Evolutionary conservation across 2,888 invertebrate species (phyloP), one percentile per base, ranked within the genome.

Genomic region (Phrixothrix hirtus): DNA sequence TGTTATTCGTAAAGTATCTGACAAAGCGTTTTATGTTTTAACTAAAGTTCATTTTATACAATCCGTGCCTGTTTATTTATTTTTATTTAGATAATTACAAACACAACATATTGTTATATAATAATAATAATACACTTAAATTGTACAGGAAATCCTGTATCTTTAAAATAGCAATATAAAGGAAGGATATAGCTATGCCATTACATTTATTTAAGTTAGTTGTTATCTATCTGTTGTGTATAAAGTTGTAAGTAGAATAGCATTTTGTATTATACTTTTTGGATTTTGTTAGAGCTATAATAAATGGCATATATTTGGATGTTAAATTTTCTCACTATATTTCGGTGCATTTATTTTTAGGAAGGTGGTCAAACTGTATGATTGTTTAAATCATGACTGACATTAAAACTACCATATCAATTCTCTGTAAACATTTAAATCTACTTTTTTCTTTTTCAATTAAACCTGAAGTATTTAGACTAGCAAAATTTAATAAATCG

Each of bases 281-380:
- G 67, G 66, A 70, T 75, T 75, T 75, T 74, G 75, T 76, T 75
- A 74, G 74, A 72, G 74, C 74, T 75, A 71, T 72, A 76, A 76
- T 76, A 76, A 76, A 76, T 75, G 74, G 75, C 76, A 74, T 75
- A 76, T 76, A 75, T 76, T 76, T 76, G 74, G 73, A 76, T 75
- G 75, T 75, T 75, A 74, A 37, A 26, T 34, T 7, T 3, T 26
- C 12, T 31, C 11, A 5, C 21, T 31, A 12, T 31, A 10, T 7
- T 13, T 31, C 7, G 9, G 10, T 29, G 4, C 4, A 29, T 10
- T 29, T 4, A 31, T 31, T 31, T 12, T 12, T 12, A 31, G 10
- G 31, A 12, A 13, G 7, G 7, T 21, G 4, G 4, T 21, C 21
- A 21, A 21, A 21, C 27, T 10, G 10, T 27, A 9, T 11, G 10